These are phyloP conservation scores for Eupithecia insigniata DNA, from an alignment of 2,888 invertebrate genomes.

Conservation along the genomic window DNA sequence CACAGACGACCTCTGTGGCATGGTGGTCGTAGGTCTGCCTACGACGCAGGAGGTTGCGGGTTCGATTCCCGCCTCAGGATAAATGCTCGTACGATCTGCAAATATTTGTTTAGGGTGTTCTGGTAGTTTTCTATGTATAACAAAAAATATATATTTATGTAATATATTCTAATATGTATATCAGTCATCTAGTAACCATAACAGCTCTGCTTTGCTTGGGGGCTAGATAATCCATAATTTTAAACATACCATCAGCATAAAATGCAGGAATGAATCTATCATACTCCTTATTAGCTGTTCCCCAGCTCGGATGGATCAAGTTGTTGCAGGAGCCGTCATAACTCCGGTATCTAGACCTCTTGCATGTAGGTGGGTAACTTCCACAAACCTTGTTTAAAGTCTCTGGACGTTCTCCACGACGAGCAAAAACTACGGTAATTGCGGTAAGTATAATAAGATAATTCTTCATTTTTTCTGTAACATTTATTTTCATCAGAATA, in stretches of 20 bases:
- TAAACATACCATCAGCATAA: slow-evolving; percentile 30
- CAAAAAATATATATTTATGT: too few species aligned
- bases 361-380: slow-evolving; percentile 16
- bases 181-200: too few species aligned
- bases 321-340: slow-evolving; percentile 33
- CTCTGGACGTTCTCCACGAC: not conserved
- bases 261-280: slow-evolving; percentile 18
- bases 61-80: too few species aligned
- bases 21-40: too few species aligned
- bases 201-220: too few species aligned
- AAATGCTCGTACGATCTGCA: too few species aligned
- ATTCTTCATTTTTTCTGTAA: slow-evolving; percentile 1
- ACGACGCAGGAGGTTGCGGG: too few species aligned
- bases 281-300: slow-evolving; percentile 13
- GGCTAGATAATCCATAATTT: too few species aligned
- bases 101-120: too few species aligned
- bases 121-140: too few species aligned
- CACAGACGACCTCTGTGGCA: too few species aligned
- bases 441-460: not conserved
- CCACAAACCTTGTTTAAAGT: slow-evolving; percentile 15
- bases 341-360: slow-evolving; percentile 21
- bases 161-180: too few species aligned
- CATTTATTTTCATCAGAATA: not conserved
- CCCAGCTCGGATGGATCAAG: slow-evolving; percentile 25
- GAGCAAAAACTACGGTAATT: not conserved